These are phyloP conservation scores for Mycteria americana DNA, from an alignment of 2,797 vertebrate species.

Conservation along the genomic window DNA sequence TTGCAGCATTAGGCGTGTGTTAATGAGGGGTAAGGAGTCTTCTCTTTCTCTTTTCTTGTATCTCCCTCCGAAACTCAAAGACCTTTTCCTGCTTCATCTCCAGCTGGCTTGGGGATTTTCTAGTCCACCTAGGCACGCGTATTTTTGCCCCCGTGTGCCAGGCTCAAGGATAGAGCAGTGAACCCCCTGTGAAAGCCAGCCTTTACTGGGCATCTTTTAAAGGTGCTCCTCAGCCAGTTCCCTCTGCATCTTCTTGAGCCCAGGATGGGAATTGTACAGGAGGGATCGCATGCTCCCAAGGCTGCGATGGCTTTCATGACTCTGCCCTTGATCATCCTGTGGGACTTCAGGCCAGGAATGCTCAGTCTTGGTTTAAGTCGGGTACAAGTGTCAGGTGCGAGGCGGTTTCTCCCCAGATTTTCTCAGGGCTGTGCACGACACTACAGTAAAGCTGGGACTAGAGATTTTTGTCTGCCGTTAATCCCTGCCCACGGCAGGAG, in stretches of 20 bases:
- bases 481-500: not conserved
- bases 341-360: not conserved
- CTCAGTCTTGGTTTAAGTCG: not conserved
- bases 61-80: not conserved
- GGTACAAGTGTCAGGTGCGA: not conserved
- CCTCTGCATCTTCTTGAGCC: not conserved
- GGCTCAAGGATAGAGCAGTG: not conserved
- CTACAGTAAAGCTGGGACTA: not conserved
- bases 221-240: not conserved
- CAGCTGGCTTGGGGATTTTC: not conserved
- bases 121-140: not conserved
- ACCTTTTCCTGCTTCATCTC: not conserved
- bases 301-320: not conserved
- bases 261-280: not conserved
- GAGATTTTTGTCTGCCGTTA: not conserved
- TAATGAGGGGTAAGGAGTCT: not conserved
- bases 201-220: not conserved
- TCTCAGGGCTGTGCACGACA: too few species aligned
- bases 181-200: not conserved
- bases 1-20: not conserved
- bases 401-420: not conserved
- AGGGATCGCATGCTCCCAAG: rapidly evolving
- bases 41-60: not conserved
- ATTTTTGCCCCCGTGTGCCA: not conserved
- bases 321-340: not conserved